Base-by-base conservation (phyloP, 2,888 invertebrate species). In the Rhagonycha fulva region DNA sequence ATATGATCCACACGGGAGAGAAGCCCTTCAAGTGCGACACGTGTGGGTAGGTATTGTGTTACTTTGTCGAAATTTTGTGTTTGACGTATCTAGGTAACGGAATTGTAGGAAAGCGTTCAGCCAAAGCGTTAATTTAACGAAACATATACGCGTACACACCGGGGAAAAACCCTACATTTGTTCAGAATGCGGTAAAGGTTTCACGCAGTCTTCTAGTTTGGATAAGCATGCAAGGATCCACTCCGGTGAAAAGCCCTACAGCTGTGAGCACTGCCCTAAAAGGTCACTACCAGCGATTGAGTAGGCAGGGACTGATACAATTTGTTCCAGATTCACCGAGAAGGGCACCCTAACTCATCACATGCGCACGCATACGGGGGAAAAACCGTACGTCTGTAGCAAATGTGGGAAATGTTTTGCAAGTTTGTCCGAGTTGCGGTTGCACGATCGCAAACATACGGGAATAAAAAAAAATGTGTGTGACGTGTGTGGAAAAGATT, bases 151-250 rank as follows among this genome's bases (percentile, higher is more conserved):
- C 68, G 81, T 84, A 11, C 85, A 85, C 72, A 84, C 84, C 7
- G 83, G 84, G 4, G 84, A 85, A 76, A 84, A 84, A 69, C 84
- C 84, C 0, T 85, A 83, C 71, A 76, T 81, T 12, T 85, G 85
- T 74, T 77, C 82, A 12, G 78, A 83, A 70, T 85, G 85, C 71
- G 82, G 83, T 32, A 85, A 84, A 73, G 76, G 81, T 30, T 85
- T 85, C 74, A 84, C 84, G 7, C 85, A 85, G 71, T 83, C 83
- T 1, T 82, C 83, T 2, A 83, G 82, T 71, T 79, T 85, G 14
- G 81, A 82, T 70, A 84, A 85, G 70, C 85, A 85, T 76, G 71
- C 78, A 5, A 80, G 83, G 14, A 82, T 81, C 10, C 84, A 84
- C 71, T 80, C 79, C 2, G 83, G 82, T 9, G 79, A 82, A 74